Percentiles rank a stretch among this genome's conserved stretches.
Conservation (phyloP, 2,797 vertebrate genomes). For the Diplodus sargus region DNA sequence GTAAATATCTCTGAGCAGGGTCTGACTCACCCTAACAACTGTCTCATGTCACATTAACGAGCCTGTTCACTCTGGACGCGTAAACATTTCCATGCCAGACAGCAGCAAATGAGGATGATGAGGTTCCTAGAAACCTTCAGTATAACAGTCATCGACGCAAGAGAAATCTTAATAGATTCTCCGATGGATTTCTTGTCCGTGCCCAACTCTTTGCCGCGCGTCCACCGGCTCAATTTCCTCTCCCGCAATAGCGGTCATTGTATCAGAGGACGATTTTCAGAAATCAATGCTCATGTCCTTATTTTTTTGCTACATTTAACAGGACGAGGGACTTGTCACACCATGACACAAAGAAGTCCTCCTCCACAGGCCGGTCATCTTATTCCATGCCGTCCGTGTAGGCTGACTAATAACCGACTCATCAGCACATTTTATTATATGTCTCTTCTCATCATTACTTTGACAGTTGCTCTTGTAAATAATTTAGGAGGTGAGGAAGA, state of each 20-base stretch:
- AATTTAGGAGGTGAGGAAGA: conserved; percentile 39
- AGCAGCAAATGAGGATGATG: conserved; percentile 1
- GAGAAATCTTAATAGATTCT: conserved; percentile 3
- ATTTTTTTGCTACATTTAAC: conserved; percentile 31
- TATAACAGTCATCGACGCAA: conserved; percentile 7
- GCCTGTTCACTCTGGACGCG: conserved; percentile 4
- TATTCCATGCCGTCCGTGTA: conserved; percentile 14
- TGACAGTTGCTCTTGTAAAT: conserved; percentile 43
- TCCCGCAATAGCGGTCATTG: conserved; percentile 14
- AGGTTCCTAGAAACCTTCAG: neutral
- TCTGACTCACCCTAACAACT: conserved; percentile 31
- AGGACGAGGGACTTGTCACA: conserved; percentile 30
- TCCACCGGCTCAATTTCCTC: neutral
- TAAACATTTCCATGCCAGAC: conserved; percentile 19
- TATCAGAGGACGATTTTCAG: conserved; percentile 3
- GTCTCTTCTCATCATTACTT: conserved; percentile 34
- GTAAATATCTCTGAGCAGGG: conserved; percentile 11
- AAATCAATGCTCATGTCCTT: conserved; percentile 42
- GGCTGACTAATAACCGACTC: conserved; percentile 39
- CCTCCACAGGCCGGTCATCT: conserved; percentile 35
- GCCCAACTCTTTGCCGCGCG: neutral
- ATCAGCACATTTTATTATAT: conserved; percentile 37
- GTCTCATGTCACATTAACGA: conserved; percentile 30
- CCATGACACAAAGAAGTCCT: conserved; percentile 19
- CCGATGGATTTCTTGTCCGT: neutral